Evolutionary conservation across 2,113 vertebrate species (phyloP).

Genomic region (Hyla sarda): DNA sequence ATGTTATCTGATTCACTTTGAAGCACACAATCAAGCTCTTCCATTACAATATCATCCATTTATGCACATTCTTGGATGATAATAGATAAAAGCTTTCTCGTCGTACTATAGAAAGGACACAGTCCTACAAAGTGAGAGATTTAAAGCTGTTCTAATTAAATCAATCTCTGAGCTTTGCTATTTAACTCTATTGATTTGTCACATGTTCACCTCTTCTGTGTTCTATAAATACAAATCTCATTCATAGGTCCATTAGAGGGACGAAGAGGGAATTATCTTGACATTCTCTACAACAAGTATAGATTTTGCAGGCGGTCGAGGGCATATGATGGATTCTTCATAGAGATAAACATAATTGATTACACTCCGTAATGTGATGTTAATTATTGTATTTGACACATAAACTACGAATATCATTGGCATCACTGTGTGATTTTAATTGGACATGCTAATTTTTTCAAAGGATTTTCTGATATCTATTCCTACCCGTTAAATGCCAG

Average conservation of each 20-base stretch:
- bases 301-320: not conserved
- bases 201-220: slow-evolving; percentile 15
- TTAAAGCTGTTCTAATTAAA: slow-evolving; percentile 31
- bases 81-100: slow-evolving; percentile 4
- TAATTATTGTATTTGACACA: slow-evolving; percentile 8
- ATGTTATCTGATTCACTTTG: not conserved
- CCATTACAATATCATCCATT: not conserved
- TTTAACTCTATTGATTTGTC: slow-evolving; percentile 42
- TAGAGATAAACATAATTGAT: not conserved
- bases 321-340: not conserved
- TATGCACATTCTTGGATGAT: not conserved
- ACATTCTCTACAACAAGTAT: not conserved
- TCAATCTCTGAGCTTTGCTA: slow-evolving; percentile 11
- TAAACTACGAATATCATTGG: not conserved
- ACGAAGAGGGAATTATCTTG: slow-evolving; percentile 16
- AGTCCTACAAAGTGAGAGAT: not conserved
- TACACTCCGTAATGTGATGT: not conserved
- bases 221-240: slow-evolving; percentile 31
- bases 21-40: not conserved
- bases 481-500: not conserved
- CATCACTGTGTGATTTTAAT: not conserved
- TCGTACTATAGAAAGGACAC: not conserved
- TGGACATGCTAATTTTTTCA: not conserved
- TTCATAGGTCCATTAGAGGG: slow-evolving; percentile 31
- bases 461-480: not conserved